Percentiles rank a stretch among this genome's conserved stretches.
These are phyloP conservation scores for Epinotia ramella DNA, from an alignment of 2,888 invertebrate species.

Conservation along the genomic window DNA sequence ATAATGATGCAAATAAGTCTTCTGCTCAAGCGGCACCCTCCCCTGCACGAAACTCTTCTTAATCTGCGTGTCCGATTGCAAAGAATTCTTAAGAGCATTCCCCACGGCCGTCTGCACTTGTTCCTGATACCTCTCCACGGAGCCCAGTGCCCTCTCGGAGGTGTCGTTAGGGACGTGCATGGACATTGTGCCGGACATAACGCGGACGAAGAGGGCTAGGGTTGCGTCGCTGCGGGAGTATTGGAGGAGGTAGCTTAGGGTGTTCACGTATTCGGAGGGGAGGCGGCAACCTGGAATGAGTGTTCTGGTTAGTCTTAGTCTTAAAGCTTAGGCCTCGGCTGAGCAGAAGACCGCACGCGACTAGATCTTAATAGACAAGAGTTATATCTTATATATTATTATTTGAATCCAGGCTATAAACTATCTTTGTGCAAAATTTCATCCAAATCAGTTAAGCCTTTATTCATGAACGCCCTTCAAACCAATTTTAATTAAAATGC, in stretches of 20 bases:
- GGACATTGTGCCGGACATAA: conserved; percentile 86
- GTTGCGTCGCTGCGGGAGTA: conserved; percentile 85
- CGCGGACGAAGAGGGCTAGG: conserved; percentile 86
- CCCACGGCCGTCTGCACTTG: conserved; percentile 75
- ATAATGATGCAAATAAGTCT: conserved; percentile 75
- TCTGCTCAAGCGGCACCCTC: conserved; percentile 64
- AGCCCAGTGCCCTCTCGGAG: conserved; percentile 68
- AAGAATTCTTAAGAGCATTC: conserved; percentile 72
- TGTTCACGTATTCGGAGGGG: conserved; percentile 86
- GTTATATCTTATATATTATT: too few relatives aligned
- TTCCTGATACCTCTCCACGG: conserved; percentile 73
- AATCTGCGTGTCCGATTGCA: conserved; percentile 71
- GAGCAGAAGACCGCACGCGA: too few relatives aligned
- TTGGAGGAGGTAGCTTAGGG: conserved; percentile 86
- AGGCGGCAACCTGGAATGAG: conserved; percentile 82
- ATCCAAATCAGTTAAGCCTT: too few relatives aligned
- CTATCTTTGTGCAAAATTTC: too few relatives aligned
- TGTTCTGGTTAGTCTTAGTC: neutral
- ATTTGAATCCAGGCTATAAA: too few relatives aligned
- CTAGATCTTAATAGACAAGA: too few relatives aligned
- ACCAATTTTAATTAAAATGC: too few relatives aligned
- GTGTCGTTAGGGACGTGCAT: conserved; percentile 76
- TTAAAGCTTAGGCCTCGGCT: too few relatives aligned
- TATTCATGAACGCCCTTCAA: too few relatives aligned
- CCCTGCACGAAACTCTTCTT: conserved; percentile 71